Evolutionary conservation across 1,140 invertebrate genomes (phyloP).

Genomic region (Drosophila sucinea): DNA sequence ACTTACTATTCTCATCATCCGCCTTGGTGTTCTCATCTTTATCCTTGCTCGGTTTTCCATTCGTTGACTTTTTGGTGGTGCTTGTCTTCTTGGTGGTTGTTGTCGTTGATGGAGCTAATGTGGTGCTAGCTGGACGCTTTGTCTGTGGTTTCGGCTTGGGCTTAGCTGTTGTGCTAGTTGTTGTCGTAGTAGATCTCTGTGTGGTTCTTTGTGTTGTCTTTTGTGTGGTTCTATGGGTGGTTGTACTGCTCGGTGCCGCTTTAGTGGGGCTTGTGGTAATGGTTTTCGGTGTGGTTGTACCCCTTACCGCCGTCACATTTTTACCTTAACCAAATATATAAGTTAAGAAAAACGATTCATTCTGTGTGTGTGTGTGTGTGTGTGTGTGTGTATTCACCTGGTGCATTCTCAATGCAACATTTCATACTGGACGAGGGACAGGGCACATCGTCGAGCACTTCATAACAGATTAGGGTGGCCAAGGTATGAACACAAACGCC

Average conservation of each 20-base stretch:
- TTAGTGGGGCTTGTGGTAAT: slow-evolving; percentile 77
- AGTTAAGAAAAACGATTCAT: too few species aligned
- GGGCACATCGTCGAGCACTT: slow-evolving; percentile 91
- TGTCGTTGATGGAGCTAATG: slow-evolving; percentile 66
- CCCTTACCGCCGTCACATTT: slow-evolving; percentile 49
- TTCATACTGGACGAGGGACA: slow-evolving; percentile 91
- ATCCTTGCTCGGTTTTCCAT: slow-evolving; percentile 55
- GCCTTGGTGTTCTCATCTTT: slow-evolving; percentile 57
- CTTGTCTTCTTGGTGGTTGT: slow-evolving; percentile 68
- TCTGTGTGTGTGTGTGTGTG: too few species aligned
- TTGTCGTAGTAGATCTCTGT: slow-evolving; percentile 68
- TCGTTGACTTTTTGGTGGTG: slow-evolving; percentile 66
- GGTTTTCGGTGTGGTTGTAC: slow-evolving; percentile 57
- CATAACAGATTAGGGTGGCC: slow-evolving; percentile 92
- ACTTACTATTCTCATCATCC: slow-evolving; percentile 65
- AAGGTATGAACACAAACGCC: slow-evolving; percentile 92
- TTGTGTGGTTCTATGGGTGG: slow-evolving; percentile 73
- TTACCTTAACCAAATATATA: slow-evolving; percentile 38
- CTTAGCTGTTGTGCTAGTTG: slow-evolving; percentile 71
- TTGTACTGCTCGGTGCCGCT: slow-evolving; percentile 63
- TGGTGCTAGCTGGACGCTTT: slow-evolving; percentile 79
- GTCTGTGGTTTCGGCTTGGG: slow-evolving; percentile 72
- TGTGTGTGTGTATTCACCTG: slow-evolving; percentile 69
- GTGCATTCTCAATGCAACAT: slow-evolving; percentile 89
- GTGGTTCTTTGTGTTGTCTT: slow-evolving; percentile 67